Evolutionary conservation across 2,888 invertebrate species (phyloP).

Genomic region (Drosophila peninsularis): DNA sequence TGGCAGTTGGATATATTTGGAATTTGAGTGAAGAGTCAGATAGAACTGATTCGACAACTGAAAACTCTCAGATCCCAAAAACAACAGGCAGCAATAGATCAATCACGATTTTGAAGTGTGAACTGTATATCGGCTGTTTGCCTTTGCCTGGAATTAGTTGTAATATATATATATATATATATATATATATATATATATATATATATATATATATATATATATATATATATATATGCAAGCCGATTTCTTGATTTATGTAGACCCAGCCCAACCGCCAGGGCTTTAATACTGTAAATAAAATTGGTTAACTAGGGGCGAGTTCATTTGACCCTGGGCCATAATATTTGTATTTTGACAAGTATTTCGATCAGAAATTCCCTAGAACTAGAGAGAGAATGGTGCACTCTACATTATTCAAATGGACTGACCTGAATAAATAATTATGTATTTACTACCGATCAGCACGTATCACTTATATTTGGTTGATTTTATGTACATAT

Average conservation of each 20-base stretch:
- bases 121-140: not conserved
- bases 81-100: slow-evolving; percentile 8
- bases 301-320: not conserved
- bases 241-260: slow-evolving; percentile 1
- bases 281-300: slow-evolving; percentile 50
- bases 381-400: slow-evolving; percentile 30
- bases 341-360: slow-evolving; percentile 14
- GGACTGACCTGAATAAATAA: slow-evolving; percentile 47
- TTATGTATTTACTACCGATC: slow-evolving; percentile 32
- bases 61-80: slow-evolving; percentile 11
- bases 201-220: slow-evolving; percentile 1
- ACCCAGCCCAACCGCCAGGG: not conserved
- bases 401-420: slow-evolving; percentile 28
- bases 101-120: not conserved
- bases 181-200: slow-evolving; percentile 3
- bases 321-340: not conserved
- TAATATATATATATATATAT: not conserved
- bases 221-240: slow-evolving; percentile 3
- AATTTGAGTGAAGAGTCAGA: slow-evolving; percentile 15
- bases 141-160: slow-evolving; percentile 7
- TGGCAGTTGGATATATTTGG: slow-evolving; percentile 49
- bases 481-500: slow-evolving; percentile 40
- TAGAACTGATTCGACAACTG: slow-evolving; percentile 10
- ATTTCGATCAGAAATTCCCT: slow-evolving; percentile 4
- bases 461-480: slow-evolving; percentile 58